Conservation (phyloP, 2,888 invertebrate species). For the Abscondita cerata region DNA sequence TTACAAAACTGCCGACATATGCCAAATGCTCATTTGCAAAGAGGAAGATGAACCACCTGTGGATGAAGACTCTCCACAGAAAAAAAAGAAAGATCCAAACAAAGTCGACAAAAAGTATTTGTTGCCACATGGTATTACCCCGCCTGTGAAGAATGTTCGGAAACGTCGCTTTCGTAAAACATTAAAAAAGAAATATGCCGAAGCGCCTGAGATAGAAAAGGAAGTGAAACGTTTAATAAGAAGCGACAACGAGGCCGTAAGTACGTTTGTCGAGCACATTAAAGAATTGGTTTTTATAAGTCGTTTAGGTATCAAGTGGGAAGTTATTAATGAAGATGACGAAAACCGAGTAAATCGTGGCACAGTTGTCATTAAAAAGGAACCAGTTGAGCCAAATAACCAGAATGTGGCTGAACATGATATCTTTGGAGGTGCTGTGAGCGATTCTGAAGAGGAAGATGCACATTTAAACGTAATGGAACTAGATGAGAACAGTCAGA, state of each 20-base stretch:
- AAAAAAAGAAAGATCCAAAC: constrained; percentile 84
- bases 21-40: constrained; percentile 89
- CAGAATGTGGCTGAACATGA: constrained; percentile 73
- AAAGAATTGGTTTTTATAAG: constrained; percentile 33
- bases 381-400: constrained; percentile 53
- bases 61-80: constrained; percentile 80
- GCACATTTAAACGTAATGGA: constrained; percentile 74
- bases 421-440: constrained; percentile 92
- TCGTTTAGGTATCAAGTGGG: constrained; percentile 80
- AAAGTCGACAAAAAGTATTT: constrained; percentile 89
- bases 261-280: constrained; percentile 21
- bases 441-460: constrained; percentile 85
- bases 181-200: constrained; percentile 94
- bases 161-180: constrained; percentile 93
- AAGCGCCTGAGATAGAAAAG: constrained; percentile 97
- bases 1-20: constrained; percentile 97
- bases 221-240: constrained; percentile 93
- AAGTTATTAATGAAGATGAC: constrained; percentile 88
- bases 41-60: constrained; percentile 82
- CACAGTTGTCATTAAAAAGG: constrained; percentile 55
- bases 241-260: constrained; percentile 91
- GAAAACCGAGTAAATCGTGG: constrained; percentile 64
- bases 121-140: constrained; percentile 95
- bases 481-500: constrained; percentile 78
- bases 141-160: constrained; percentile 94